These are phyloP conservation scores for Aricia artaxerxes DNA, from an alignment of 2,888 invertebrate genomes.

Conservation along the genomic window DNA sequence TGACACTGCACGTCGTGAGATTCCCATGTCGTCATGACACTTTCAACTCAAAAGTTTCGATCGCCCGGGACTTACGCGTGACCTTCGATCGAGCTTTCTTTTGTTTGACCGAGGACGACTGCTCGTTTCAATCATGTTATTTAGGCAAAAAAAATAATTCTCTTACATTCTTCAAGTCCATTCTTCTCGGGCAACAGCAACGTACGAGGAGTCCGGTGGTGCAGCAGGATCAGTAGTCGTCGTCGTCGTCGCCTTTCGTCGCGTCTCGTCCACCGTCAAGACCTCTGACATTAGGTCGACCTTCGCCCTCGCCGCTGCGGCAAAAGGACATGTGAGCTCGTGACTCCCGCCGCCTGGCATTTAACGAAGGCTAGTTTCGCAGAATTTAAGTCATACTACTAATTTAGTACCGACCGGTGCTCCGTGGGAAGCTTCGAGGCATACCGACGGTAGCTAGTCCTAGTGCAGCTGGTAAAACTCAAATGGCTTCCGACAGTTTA, in stretches of 20 bases:
- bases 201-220: background rate
- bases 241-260: background rate
- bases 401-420: background rate
- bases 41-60: constrained; percentile 1
- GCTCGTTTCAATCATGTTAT: background rate
- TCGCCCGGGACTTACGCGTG: constrained; percentile 4
- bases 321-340: constrained; percentile 13
- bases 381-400: constrained; percentile 18
- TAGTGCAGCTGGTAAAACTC: background rate
- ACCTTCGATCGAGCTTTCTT: background rate
- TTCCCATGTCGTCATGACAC: constrained; percentile 49
- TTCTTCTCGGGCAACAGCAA: background rate
- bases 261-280: background rate
- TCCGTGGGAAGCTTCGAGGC: background rate
- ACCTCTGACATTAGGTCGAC: constrained; percentile 20
- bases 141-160: background rate
- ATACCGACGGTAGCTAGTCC: background rate
- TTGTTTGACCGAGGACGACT: background rate
- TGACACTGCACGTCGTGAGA: constrained; percentile 68
- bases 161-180: background rate
- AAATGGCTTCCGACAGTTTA: background rate
- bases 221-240: background rate
- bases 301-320: constrained; percentile 11
- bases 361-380: constrained; percentile 16
- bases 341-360: constrained; percentile 7